Base-by-base conservation (phyloP, 2,797 vertebrate genomes). In the Tiaroga cobitis region DNA sequence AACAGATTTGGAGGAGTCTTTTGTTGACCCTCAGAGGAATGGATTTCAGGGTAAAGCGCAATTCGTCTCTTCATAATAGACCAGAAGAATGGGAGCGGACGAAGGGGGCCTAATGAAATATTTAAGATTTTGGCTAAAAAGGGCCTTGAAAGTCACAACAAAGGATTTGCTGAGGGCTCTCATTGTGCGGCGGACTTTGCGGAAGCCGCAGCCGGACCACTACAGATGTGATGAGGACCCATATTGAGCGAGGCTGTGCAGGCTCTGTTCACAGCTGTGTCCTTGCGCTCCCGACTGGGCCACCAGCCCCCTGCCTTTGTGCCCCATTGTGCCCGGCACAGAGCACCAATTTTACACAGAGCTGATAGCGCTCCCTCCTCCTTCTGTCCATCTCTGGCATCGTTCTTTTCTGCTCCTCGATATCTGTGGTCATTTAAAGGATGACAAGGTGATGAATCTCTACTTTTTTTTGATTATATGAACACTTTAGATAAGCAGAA, bases 181-280 rank as follows among this genome's bases (percentile, higher is more conserved):
- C 89, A 95, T 97, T 96, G 96, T 96, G 91, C 77, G 0, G 5
- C 85, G 61, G 87, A 89, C 90, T 84, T 65, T 92, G 92, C 94
- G 94, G 95, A 96, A 96, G 95, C 93, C 90, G 92, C 90, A 94
- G 94, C 92, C 93, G 93, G 94, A 94, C 94, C 87, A 94, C 95
- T 93, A 95, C 93, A 94, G 96, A 96, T 93, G 94, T 94, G 94
- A 95, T 96, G 95, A 95, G 95, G 94, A 93, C 95, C 96, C 96
- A 96, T 97, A 97, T 96, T 96, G 97, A 95, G 92, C 89, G 72
- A 92, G 92, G 90, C 94, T 93, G 96, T 96, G 95, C 92, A 92
- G 94, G 95, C 94, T 94, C 95, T 95, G 96, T 95, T 94, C 96
- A 96, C 97, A 97, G 97, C 97, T 97, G 97, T 97, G 95, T 93